Evolutionary conservation across 2,888 invertebrate species (phyloP).

Genomic region (Phasia obesa): DNA sequence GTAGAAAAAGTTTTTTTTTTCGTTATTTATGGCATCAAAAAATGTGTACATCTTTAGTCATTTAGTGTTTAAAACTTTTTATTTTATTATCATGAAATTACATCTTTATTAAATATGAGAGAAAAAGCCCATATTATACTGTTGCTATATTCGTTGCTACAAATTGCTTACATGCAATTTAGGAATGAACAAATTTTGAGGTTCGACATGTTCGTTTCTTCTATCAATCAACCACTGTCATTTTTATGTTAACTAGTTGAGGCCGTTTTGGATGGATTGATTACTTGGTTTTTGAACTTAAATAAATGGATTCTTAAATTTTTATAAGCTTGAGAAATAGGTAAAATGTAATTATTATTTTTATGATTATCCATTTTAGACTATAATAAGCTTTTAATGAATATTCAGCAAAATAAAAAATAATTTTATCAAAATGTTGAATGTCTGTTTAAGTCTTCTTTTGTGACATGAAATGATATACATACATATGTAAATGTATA

Average conservation of each 20-base stretch:
- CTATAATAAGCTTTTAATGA: no score
- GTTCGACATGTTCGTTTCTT: constrained; percentile 2
- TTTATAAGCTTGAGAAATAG: no score
- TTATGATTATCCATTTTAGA: no score
- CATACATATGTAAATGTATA: no score
- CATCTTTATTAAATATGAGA: constrained; percentile 62
- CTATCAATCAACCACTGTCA: constrained; percentile 43
- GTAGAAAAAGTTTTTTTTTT: constrained; percentile 21
- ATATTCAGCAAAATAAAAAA: no score
- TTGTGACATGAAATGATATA: no score
- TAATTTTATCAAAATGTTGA: no score
- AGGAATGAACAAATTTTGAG: neutral
- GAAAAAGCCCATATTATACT: neutral
- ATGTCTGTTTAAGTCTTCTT: no score
- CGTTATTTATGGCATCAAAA: neutral
- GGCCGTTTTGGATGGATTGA: constrained; percentile 25
- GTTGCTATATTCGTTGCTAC: constrained; percentile 2
- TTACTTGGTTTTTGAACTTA: neutral
- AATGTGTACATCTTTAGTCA: constrained; percentile 23
- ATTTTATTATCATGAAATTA: constrained; percentile 57
- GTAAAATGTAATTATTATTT: no score
- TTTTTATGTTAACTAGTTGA: neutral
- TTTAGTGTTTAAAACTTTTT: constrained; percentile 31
- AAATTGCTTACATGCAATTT: constrained; percentile 26
- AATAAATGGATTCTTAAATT: no score